phyloP scores from a whole-genome alignment of 2,797 vertebrate species.

The Myotis daubentonii region DNA sequence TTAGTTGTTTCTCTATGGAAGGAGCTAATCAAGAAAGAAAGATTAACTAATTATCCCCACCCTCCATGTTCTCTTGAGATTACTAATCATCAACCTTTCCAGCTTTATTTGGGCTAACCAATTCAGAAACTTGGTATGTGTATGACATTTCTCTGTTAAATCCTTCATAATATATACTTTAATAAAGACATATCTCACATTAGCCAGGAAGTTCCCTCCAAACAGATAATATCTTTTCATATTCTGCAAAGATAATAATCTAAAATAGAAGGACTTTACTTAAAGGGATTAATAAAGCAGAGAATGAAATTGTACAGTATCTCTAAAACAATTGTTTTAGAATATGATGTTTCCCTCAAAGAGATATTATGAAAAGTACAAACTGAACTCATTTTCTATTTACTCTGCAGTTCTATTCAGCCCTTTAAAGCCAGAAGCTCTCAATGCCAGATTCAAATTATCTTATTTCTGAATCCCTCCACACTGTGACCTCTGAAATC shows the following conservation, averaged over 20 bases:
- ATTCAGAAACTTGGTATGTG: constrained; percentile 21
- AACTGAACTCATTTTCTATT: background rate
- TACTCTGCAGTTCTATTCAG: background rate
- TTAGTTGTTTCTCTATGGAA: background rate
- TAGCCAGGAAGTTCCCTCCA: background rate
- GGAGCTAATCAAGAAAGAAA: constrained; percentile 38
- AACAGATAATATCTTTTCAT: background rate
- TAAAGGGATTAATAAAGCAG: background rate
- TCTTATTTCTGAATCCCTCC: background rate
- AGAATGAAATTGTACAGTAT: background rate
- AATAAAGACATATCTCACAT: background rate
- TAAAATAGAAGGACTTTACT: background rate
- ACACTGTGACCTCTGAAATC: background rate
- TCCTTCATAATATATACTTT: background rate
- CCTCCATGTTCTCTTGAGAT: background rate
- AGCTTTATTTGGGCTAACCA: constrained; percentile 7
- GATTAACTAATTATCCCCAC: background rate
- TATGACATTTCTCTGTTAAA: constrained; percentile 30
- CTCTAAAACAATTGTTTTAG: background rate
- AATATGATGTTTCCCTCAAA: background rate
- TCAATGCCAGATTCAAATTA: background rate
- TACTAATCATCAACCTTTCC: background rate
- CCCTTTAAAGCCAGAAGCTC: background rate
- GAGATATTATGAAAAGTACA: background rate
- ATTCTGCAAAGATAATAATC: background rate